These are phyloP conservation scores for Holothuria leucospilota DNA, from an alignment of 53 echinoderm and acorn worm genomes.

Conservation along the genomic window DNA sequence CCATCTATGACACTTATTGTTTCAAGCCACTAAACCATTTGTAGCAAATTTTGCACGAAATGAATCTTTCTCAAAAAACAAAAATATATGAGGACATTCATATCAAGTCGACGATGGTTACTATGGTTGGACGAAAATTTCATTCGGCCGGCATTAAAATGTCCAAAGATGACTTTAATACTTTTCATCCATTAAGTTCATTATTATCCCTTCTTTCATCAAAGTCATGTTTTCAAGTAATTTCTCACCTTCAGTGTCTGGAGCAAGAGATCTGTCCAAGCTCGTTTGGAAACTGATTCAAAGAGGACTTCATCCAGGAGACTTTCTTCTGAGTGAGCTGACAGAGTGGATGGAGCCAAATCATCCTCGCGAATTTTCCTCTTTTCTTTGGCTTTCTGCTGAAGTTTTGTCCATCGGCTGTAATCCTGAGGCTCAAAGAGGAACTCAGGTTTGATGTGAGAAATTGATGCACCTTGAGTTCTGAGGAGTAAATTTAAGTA, in stretches of 20 bases:
- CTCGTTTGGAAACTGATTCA: conserved; percentile 97
- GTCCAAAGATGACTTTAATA: no score
- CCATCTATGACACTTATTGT: no score
- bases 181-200: no score
- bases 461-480: conserved; percentile 95
- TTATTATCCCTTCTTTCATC: no score
- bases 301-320: conserved; percentile 81
- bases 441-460: conserved; percentile 96
- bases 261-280: conserved; percentile 94
- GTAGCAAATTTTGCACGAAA: no score
- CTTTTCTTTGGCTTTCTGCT: conserved; percentile 82
- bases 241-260: conserved; percentile 89
- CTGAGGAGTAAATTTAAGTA: conserved; percentile 38
- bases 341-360: conserved; percentile 51
- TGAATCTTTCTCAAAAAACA: no score
- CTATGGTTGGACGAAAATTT: no score
- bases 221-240: no score
- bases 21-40: no score
- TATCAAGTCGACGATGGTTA: no score
- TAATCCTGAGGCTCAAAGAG: conserved; percentile 97
- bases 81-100: no score
- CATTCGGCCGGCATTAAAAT: no score
- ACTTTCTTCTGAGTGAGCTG: conserved; percentile 72
- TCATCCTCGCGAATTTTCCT: conserved; percentile 74
- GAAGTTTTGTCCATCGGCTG: conserved; percentile 90